These are phyloP conservation scores for Hirundo rustica DNA, from an alignment of 2,797 vertebrate genomes.

Conservation along the genomic window DNA sequence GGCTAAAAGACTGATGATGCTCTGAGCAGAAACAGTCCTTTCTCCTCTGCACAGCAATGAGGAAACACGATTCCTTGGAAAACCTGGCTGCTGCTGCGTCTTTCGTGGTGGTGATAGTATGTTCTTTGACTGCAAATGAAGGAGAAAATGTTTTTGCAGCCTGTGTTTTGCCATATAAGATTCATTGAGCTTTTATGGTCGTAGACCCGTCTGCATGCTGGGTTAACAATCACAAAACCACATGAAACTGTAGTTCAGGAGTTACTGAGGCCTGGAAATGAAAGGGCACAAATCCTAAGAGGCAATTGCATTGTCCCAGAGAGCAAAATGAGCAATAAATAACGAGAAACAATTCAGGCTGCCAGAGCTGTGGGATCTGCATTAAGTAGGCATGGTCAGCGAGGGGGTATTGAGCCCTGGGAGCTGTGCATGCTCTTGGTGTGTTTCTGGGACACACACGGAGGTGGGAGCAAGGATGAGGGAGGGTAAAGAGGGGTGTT, in stretches of 20 bases:
- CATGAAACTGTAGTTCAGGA: slow-evolving; percentile 74
- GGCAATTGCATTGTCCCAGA: slow-evolving; percentile 44
- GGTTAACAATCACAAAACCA: slow-evolving; percentile 79
- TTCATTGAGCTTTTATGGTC: slow-evolving; percentile 75
- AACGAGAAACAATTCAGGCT: slow-evolving; percentile 59
- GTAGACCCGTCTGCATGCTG: slow-evolving; percentile 68
- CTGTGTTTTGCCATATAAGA: slow-evolving; percentile 64
- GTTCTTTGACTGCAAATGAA: slow-evolving; percentile 77
- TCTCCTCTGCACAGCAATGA: slow-evolving; percentile 43
- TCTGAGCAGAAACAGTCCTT: slow-evolving; percentile 42
- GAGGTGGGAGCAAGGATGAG: neutral
- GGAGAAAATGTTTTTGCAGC: slow-evolving; percentile 70
- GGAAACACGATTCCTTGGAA: slow-evolving; percentile 53
- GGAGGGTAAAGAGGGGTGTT: neutral
- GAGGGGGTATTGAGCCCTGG: slow-evolving; percentile 11
- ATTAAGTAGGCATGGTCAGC: neutral
- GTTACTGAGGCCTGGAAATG: slow-evolving; percentile 75
- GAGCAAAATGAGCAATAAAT: slow-evolving; percentile 69
- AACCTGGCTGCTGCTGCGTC: slow-evolving; percentile 57
- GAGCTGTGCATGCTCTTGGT: neutral
- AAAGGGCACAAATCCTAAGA: slow-evolving; percentile 73
- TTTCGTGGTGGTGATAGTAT: slow-evolving; percentile 16
- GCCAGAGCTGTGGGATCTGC: slow-evolving; percentile 44
- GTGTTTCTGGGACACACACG: neutral
- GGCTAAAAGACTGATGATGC: neutral